Base-by-base conservation (phyloP, 2,797 vertebrate species). In the Syndactyla subalaris region DNA sequence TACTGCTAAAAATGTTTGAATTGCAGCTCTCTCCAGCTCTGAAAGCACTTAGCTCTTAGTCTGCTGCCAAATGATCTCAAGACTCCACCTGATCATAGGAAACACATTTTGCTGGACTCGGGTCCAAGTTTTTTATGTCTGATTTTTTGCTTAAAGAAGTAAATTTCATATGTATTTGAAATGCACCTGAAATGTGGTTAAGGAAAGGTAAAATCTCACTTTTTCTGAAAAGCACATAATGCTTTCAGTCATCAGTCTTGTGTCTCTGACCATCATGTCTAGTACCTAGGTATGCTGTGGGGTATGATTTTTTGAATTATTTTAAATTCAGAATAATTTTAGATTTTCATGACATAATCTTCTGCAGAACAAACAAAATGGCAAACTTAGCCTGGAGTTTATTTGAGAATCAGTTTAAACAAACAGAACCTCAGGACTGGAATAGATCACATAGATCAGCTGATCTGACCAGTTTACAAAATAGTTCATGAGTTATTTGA, bases 361-460 rank as follows among this genome's bases (percentile, higher is more conserved):
- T 77, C 55, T 85, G 24, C 46, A 80, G 54, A 95, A 51, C 52
- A 59, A 86, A 58, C 7, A 5, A 74, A 81, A 65, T 12, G 24
- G 20, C 71, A 70, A 19, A 30, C 15, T 71, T 68, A 77, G 38
- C 48, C 54, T 77, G 45, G 66, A 46, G 30, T 79, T 66, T 38
- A 65, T 26, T 79, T 57, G 21, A 22, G 30, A 73, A 66, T 59
- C n/a, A 66, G 3, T 71, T 78, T 51, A 48, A 77, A 34, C 12
- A 36, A 72, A 24, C 36, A 39, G 48, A 7, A 75, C 54, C 76
- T 93, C 51, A 41, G 62, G 83, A 21, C 46, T 55, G 43, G 43
- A 58, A 27, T 3, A 38, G n/a, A 39, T 55, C n/a, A 18, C 29
- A 1, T 10, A 1, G 17, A 7, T n/a, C 4, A 1, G n/a, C 66